Base-by-base conservation (phyloP, 1,140 invertebrate genomes). In the Teleogryllus occipitalis region DNA sequence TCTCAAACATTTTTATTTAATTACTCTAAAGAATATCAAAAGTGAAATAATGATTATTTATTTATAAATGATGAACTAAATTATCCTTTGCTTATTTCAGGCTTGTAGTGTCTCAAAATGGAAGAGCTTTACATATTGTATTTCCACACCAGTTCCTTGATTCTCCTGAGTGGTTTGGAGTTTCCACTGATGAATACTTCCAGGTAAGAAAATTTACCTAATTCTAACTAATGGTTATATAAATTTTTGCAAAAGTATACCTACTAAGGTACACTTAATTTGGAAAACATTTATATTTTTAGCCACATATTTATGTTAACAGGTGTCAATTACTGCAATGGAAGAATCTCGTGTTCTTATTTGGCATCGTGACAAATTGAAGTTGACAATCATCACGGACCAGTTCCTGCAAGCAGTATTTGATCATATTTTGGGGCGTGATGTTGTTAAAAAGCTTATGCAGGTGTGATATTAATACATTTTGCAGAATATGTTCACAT, bases 131-230 rank as follows among this genome's bases (percentile, higher is more conserved):
- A 54, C 95, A 97, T 87, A 93, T 95, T 85, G 93, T 97, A 82
- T 93, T 95, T 85, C 91, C 91, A 74, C 93, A 96, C 88, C 95
- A 97, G 87, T 97, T 97, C 88, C 90, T 97, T 81, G 95, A 97
- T 88, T 96, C 95, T 75, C 95, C 95, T 10, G 95, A 97, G 89
- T 97, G 94, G 94, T 96, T 96, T 87, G 94, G 94, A 81, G 94
- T 96, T 39, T 94, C 93, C 22, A 95, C 94, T 74, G 94, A 95
- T 85, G 95, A 96, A 85, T 94, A 90, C 85, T 96, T 95, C 86
- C 94, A 97, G 90, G 95, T 96, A 87, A 86, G 82, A 81, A 73
- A 81, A 73, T 39, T 82, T 65, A 65, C 18, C 7, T 39, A 39
- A 39, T 39, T 39, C 27, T 39, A 39, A 39, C 5, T 39, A 5